Evolutionary conservation across 92 coral and sea anemone species (phyloP).

Genomic region (Porites lobata): DNA sequence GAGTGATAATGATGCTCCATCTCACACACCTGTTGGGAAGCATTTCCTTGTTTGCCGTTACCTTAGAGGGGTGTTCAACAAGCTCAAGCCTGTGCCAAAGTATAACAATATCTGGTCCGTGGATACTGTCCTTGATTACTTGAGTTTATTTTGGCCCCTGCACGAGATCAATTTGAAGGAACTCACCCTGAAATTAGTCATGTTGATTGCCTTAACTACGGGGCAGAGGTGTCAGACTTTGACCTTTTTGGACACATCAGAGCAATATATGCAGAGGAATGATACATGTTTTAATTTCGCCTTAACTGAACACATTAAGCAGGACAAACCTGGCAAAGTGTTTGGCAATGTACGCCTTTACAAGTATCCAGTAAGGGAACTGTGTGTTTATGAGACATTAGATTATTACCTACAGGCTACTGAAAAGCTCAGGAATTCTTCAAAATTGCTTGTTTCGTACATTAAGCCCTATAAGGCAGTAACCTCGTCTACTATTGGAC

Average conservation of each 20-base stretch:
- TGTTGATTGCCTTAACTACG: slow-evolving; percentile 63
- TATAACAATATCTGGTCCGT: slow-evolving; percentile 68
- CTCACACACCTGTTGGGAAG: no score
- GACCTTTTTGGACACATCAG: slow-evolving; percentile 4
- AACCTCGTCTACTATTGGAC: slow-evolving; percentile 58
- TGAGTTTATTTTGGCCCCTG: slow-evolving; percentile 50
- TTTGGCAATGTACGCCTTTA: slow-evolving; percentile 59
- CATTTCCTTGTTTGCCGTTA: slow-evolving; percentile 1
- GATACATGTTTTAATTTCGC: slow-evolving; percentile 38
- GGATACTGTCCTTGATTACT: slow-evolving; percentile 57
- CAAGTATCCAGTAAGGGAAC: slow-evolving; percentile 45
- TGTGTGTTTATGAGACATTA: slow-evolving; percentile 69
- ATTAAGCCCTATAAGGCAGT: slow-evolving; percentile 59
- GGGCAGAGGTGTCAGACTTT: slow-evolving; percentile 75
- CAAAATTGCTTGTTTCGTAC: slow-evolving; percentile 58
- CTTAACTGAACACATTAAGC: slow-evolving; percentile 57
- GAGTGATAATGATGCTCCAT: no score
- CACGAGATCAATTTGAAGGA: slow-evolving; percentile 53
- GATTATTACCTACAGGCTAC: slow-evolving; percentile 42
- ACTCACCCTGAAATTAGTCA: slow-evolving; percentile 56
- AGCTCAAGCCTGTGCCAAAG: slow-evolving; percentile 61
- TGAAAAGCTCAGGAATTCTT: slow-evolving; percentile 15
- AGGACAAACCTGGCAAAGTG: slow-evolving; percentile 72
- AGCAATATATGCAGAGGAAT: slow-evolving; percentile 30
- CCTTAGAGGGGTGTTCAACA: slow-evolving; percentile 67